Evolutionary conservation across 2,797 vertebrate species (phyloP).

Genomic region (Oreochromis grahami): DNA sequence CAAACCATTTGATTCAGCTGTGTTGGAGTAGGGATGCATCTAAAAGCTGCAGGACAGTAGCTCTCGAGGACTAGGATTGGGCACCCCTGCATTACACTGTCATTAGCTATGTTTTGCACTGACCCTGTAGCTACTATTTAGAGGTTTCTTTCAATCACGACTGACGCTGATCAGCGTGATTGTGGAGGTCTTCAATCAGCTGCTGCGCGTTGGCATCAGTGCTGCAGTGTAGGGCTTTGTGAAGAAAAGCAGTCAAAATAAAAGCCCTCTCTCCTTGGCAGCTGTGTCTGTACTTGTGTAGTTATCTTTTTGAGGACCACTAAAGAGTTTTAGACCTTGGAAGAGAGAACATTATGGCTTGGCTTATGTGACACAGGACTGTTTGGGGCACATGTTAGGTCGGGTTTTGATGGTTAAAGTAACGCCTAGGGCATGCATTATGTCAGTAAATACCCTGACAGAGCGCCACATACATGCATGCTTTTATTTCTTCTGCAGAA

Average conservation of each 20-base stretch:
- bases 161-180: neutral
- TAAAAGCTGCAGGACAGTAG: too few relatives aligned
- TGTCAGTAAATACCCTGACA: neutral
- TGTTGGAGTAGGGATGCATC: too few relatives aligned
- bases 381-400: neutral
- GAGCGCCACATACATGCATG: neutral
- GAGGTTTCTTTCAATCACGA: slow-evolving; percentile 10
- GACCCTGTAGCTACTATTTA: slow-evolving; percentile 37
- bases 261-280: neutral
- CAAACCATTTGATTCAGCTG: too few relatives aligned
- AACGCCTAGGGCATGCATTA: neutral
- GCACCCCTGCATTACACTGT: slow-evolving; percentile 50
- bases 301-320: neutral
- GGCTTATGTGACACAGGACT: rapidly evolving
- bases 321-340: neutral
- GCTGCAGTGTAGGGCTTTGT: neutral
- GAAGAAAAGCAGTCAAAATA: neutral
- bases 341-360: neutral
- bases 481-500: neutral
- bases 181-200: slow-evolving; percentile 7
- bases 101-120: slow-evolving; percentile 29
- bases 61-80: too few relatives aligned
- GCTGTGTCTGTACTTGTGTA: neutral
- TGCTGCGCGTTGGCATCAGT: neutral
- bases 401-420: neutral